These are phyloP conservation scores for Panonychus citri DNA, from an alignment of 1,140 invertebrate genomes.

Conservation along the genomic window DNA sequence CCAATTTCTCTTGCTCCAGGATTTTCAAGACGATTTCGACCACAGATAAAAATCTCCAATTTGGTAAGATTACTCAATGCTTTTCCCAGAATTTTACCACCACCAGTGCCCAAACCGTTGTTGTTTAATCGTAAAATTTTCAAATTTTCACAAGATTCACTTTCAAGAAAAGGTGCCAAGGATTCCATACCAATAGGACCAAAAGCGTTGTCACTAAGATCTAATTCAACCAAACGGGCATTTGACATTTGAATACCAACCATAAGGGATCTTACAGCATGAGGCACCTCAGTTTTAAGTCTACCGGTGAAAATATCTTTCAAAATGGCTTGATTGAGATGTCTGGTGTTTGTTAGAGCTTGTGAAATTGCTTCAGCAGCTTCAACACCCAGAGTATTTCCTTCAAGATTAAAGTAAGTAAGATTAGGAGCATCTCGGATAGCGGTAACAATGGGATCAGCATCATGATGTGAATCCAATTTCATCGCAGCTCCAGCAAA, in stretches of 20 bases:
- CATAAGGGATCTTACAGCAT: constrained; percentile 54
- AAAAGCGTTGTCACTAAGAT: constrained; percentile 94
- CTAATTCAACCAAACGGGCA: constrained; percentile 55
- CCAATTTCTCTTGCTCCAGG: constrained; percentile 56
- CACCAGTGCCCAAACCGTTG: constrained; percentile 76
- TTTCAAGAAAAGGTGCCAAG: constrained; percentile 56
- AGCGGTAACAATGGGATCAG: constrained; percentile 15
- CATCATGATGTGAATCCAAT: constrained; percentile 9
- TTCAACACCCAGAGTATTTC: constrained; percentile 72
- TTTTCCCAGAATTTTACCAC: constrained; percentile 36
- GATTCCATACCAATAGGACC: constrained; percentile 83
- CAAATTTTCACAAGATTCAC: constrained; percentile 50
- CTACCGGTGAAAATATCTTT: constrained; percentile 90
- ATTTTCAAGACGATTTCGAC: constrained; percentile 82
- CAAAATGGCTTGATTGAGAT: constrained; percentile 40
- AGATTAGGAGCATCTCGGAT: constrained; percentile 15
- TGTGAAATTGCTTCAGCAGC: constrained; percentile 62
- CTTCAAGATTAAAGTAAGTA: constrained; percentile 47
- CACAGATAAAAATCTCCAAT: constrained; percentile 66
- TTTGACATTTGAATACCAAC: constrained; percentile 51
- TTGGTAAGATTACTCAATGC: constrained; percentile 13
- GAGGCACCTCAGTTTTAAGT: constrained; percentile 81
- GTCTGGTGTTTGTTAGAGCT: constrained; percentile 22
- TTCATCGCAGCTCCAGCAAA: not conserved
- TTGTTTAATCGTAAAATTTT: constrained; percentile 71